Evolutionary conservation across 2,797 vertebrate genomes (phyloP).

Genomic region (Gallinago nigripennis): DNA sequence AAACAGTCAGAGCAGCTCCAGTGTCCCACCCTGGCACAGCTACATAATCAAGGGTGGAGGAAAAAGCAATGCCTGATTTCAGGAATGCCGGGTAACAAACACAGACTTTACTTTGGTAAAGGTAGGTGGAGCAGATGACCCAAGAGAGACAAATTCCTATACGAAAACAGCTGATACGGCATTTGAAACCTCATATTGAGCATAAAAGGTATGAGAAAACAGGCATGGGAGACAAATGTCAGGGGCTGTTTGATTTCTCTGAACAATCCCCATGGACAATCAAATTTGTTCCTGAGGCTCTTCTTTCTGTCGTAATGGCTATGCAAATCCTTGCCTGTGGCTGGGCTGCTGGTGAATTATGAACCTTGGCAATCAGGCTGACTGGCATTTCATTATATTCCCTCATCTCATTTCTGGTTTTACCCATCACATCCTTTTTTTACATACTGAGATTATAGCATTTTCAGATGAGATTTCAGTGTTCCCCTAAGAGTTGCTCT

Average conservation of each 20-base stretch:
- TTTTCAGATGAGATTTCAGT: neutral
- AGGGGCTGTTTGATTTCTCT: neutral
- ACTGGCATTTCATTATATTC: neutral
- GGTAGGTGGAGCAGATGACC: neutral
- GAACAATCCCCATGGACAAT: neutral
- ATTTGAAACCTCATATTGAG: neutral
- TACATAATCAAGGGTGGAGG: neutral
- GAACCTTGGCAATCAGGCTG: neutral
- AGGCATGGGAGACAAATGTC: neutral
- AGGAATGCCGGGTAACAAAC: neutral
- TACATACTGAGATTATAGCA: neutral
- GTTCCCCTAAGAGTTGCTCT: neutral
- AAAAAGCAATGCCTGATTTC: accelerated
- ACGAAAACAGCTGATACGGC: neutral
- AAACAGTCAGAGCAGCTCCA: neutral
- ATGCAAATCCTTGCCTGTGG: neutral
- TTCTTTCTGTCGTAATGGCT: neutral
- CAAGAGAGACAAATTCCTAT: neutral
- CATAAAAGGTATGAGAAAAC: neutral
- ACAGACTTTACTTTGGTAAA: neutral
- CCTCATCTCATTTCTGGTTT: neutral
- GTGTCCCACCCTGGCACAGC: neutral
- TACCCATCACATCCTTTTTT: neutral
- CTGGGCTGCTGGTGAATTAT: neutral
- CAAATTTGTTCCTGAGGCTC: neutral